Percentiles rank a stretch among this genome's conserved stretches.
Evolutionary conservation across 2,797 vertebrate genomes (phyloP).

Genomic region (Galago senegalensis): DNA sequence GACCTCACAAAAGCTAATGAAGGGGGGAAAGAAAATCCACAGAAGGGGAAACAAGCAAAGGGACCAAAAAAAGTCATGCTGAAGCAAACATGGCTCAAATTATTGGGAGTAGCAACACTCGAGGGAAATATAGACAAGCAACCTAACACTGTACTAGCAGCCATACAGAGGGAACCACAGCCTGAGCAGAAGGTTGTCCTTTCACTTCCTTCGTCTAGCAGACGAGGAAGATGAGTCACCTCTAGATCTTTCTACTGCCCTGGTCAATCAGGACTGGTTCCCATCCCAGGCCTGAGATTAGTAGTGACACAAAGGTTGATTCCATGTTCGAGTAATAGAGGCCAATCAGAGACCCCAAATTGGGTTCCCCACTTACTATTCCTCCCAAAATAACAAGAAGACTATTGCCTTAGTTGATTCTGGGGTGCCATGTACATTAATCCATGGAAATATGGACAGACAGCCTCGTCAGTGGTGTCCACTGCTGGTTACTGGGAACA

Average conservation of each 20-base stretch:
- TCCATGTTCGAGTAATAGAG: neutral
- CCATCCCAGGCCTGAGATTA: neutral
- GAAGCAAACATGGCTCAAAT: neutral
- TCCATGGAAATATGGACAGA: neutral
- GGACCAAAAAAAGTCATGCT: neutral
- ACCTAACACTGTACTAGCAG: neutral
- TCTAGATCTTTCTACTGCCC: neutral
- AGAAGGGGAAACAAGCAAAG: neutral
- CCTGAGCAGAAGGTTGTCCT: neutral
- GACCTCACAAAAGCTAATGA: neutral
- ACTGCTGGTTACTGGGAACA: neutral
- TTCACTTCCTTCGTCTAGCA: neutral
- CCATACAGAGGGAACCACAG: neutral
- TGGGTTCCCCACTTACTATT: neutral
- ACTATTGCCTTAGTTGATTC: neutral
- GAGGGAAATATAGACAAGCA: neutral
- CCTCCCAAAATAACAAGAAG: neutral
- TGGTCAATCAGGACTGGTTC: neutral
- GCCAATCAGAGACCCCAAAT: too few species aligned
- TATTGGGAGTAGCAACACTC: neutral
- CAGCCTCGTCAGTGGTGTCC: fast-evolving
- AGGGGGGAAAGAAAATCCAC: neutral
- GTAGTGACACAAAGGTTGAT: too few species aligned
- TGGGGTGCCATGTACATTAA: neutral
- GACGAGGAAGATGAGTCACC: neutral